Percentiles rank a stretch among this genome's conserved stretches.
These are phyloP conservation scores for Carterocephalus palaemon DNA, from an alignment of 2,888 invertebrate genomes.

Conservation along the genomic window DNA sequence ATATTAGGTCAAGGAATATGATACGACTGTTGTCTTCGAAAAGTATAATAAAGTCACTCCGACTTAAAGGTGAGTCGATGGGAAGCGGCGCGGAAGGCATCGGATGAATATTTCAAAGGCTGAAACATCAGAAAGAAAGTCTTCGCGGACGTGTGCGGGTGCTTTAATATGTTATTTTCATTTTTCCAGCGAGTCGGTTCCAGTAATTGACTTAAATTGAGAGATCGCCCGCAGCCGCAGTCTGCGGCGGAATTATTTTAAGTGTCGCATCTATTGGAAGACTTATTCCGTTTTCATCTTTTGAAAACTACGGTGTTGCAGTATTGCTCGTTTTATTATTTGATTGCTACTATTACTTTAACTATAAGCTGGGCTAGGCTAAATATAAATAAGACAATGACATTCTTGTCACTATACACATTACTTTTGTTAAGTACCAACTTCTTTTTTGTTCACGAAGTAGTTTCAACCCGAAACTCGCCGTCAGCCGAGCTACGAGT, in stretches of 20 bases:
- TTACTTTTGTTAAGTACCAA: too few relatives aligned
- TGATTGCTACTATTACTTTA: too few relatives aligned
- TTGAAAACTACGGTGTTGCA: slow-evolving; percentile 5
- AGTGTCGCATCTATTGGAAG: slow-evolving; percentile 15
- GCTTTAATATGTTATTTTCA: slow-evolving; percentile 43
- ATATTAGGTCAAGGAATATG: not conserved
- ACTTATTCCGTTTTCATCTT: too few relatives aligned
- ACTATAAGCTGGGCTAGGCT: too few relatives aligned
- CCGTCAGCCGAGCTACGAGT: too few relatives aligned
- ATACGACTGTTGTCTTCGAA: slow-evolving; percentile 12
- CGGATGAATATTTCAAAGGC: slow-evolving; percentile 52
- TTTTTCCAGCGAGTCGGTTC: slow-evolving; percentile 30
- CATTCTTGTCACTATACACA: too few relatives aligned
- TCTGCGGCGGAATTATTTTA: slow-evolving; percentile 17
- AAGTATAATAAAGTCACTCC: slow-evolving; percentile 18
- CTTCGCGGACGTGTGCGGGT: slow-evolving; percentile 32
- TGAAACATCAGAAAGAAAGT: slow-evolving; percentile 29
- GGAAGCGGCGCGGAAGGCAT: slow-evolving; percentile 41
- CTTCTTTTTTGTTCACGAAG: too few relatives aligned
- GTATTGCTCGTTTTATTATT: too few relatives aligned
- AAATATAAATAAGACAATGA: too few relatives aligned
- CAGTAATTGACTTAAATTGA: slow-evolving; percentile 50
- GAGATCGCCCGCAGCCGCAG: slow-evolving; percentile 18
- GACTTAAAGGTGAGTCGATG: slow-evolving; percentile 17
- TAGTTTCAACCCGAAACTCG: too few relatives aligned